phyloP scores from a whole-genome alignment of 1,140 invertebrate genomes.

The Drosophila watanabei region DNA sequence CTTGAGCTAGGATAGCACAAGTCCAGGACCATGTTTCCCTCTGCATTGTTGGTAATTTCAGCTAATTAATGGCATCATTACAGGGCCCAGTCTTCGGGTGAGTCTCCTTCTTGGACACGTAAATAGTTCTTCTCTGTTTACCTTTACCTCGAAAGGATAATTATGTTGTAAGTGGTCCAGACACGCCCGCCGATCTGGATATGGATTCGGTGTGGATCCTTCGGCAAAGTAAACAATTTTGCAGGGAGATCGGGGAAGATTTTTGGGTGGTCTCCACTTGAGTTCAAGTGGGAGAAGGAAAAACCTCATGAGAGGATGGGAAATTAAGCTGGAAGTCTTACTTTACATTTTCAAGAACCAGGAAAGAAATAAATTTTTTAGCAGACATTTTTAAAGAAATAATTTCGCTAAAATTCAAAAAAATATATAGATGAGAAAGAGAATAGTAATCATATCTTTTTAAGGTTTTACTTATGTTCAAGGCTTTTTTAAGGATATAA shows the following conservation, averaged over 20 bases:
- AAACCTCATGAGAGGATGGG: background rate
- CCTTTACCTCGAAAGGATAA: slow-evolving; percentile 49
- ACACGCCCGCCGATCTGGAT: slow-evolving; percentile 46
- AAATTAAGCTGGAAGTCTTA: background rate
- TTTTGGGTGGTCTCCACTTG: slow-evolving; percentile 49
- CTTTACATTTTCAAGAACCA: background rate
- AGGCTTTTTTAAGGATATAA: background rate
- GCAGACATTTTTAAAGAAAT: too few species aligned
- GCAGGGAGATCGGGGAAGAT: slow-evolving; percentile 12
- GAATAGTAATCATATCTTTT: too few species aligned
- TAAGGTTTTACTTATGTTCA: background rate
- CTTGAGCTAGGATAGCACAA: slow-evolving; percentile 56
- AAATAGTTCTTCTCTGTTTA: slow-evolving; percentile 49
- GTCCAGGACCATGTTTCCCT: slow-evolving; percentile 14
- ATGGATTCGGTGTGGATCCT: slow-evolving; percentile 7
- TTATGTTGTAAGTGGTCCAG: slow-evolving; percentile 72
- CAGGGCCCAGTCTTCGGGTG: slow-evolving; percentile 8
- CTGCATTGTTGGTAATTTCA: slow-evolving; percentile 67
- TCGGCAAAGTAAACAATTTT: slow-evolving; percentile 23
- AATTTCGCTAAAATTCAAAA: background rate
- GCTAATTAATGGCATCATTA: slow-evolving; percentile 81
- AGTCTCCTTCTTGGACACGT: slow-evolving; percentile 24
- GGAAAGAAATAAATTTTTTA: background rate
- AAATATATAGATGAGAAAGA: too few species aligned
- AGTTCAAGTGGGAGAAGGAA: slow-evolving; percentile 2